Conservation (phyloP, 2,888 invertebrate genomes). For the Eristalis pertinax region DNA sequence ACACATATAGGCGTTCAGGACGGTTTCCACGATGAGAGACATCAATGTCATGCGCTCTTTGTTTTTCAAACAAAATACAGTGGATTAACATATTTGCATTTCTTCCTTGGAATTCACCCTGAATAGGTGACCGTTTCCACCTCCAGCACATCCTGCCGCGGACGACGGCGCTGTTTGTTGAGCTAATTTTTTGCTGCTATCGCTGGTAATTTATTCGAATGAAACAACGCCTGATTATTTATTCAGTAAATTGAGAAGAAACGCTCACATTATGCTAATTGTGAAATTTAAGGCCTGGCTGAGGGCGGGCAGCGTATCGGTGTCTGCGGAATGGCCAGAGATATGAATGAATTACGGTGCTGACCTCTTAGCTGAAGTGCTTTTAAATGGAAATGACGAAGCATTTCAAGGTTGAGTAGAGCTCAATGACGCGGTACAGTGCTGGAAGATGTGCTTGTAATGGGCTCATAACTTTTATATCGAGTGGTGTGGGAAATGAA, state of each 20-base stretch:
- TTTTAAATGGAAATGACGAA: background rate
- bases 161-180: conserved; percentile 35
- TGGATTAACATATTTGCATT: conserved; percentile 63
- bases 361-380: conserved; percentile 26
- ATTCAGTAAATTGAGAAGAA: conserved; percentile 56
- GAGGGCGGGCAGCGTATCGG: background rate
- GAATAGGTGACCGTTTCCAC: background rate
- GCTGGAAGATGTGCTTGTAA: background rate
- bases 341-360: conserved; percentile 2
- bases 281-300: conserved; percentile 23
- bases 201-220: conserved; percentile 61
- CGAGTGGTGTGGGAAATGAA: too few species aligned
- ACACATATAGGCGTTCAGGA: background rate
- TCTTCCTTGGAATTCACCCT: background rate
- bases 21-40: background rate
- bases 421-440: background rate
- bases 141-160: background rate
- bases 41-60: conserved; percentile 28
- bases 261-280: conserved; percentile 64
- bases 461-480: background rate
- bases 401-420: background rate
- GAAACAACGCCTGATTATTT: conserved; percentile 59
- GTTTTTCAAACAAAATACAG: conserved; percentile 25
- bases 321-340: conserved; percentile 3
- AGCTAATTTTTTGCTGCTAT: conserved; percentile 60